These are phyloP conservation scores for Actenoides lindsayi DNA, from an alignment of 2,113 vertebrate species.

Conservation along the genomic window DNA sequence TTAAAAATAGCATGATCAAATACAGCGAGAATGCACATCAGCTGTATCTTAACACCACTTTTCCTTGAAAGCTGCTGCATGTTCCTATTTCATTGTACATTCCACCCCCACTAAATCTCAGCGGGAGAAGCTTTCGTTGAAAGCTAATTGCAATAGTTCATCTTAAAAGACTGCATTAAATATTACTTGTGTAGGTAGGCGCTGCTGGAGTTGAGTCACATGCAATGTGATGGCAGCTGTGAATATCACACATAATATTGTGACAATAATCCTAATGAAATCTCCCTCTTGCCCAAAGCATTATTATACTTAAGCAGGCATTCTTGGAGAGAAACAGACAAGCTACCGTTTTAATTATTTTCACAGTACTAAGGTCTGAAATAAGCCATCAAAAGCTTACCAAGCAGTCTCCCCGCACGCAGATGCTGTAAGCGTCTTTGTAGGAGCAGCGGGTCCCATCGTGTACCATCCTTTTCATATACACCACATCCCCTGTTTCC, in stretches of 20 bases:
- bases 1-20: conserved; percentile 11
- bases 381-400: conserved; percentile 71
- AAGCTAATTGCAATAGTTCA: background rate
- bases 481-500: conserved; percentile 87
- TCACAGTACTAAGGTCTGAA: background rate
- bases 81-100: background rate
- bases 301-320: background rate
- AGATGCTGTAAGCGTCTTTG: conserved; percentile 93
- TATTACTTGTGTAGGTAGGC: conserved; percentile 1
- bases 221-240: background rate
- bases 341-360: background rate
- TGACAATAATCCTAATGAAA: conserved; percentile 57
- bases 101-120: conserved; percentile 14
- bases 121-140: background rate
- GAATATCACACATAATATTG: conserved; percentile 44
- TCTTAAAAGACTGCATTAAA: background rate
- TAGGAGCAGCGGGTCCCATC: conserved; percentile 96
- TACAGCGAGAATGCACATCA: background rate
- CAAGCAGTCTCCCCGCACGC: conserved; percentile 91
- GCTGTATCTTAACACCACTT: background rate
- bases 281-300: background rate
- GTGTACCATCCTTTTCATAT: conserved; percentile 89
- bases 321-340: background rate
- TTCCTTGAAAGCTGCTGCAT: conserved; percentile 20
- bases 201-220: conserved; percentile 21